Conservation (phyloP, 2,888 invertebrate genomes). For the Matsumyia berberina region DNA sequence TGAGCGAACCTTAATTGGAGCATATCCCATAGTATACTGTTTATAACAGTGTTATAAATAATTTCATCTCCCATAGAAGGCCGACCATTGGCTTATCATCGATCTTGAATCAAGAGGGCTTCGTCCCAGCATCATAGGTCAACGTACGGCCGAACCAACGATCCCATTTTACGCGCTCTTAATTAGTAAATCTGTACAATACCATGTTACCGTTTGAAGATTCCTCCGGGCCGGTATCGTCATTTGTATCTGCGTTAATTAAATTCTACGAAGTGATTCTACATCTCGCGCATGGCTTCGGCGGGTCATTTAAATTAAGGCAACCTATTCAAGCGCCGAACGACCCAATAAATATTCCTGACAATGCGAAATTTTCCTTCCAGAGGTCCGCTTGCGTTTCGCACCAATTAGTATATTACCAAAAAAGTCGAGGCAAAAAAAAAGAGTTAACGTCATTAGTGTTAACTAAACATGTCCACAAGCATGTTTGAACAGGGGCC, state of each 20-base stretch:
- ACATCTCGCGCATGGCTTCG: slow-evolving; percentile 22
- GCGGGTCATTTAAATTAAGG: slow-evolving; percentile 71
- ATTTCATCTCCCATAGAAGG: slow-evolving; percentile 54
- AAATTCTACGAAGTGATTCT: slow-evolving; percentile 68
- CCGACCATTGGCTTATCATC: slow-evolving; percentile 58
- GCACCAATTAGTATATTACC: slow-evolving; percentile 69
- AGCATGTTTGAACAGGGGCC: slow-evolving; percentile 59
- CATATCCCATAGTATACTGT: slow-evolving; percentile 49
- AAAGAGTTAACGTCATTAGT: slow-evolving; percentile 62
- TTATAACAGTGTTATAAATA: slow-evolving; percentile 68
- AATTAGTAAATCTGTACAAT: slow-evolving; percentile 50
- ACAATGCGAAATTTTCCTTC: slow-evolving; percentile 43
- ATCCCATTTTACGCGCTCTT: slow-evolving; percentile 60
- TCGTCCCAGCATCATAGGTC: slow-evolving; percentile 37
- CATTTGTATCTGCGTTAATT: slow-evolving; percentile 69
- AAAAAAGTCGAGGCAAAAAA: slow-evolving; percentile 21
- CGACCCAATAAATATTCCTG: slow-evolving; percentile 72
- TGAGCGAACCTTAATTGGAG: slow-evolving; percentile 64
- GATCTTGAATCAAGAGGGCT: slow-evolving; percentile 41
- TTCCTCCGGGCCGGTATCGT: slow-evolving; percentile 23
- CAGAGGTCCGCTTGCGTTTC: slow-evolving; percentile 31
- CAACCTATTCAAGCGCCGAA: slow-evolving; percentile 66
- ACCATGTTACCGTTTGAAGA: slow-evolving; percentile 19
- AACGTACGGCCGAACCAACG: slow-evolving; percentile 26
- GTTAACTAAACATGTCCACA: slow-evolving; percentile 71